Conservation (phyloP, 2,888 invertebrate genomes). For the Chrysolina americana region DNA sequence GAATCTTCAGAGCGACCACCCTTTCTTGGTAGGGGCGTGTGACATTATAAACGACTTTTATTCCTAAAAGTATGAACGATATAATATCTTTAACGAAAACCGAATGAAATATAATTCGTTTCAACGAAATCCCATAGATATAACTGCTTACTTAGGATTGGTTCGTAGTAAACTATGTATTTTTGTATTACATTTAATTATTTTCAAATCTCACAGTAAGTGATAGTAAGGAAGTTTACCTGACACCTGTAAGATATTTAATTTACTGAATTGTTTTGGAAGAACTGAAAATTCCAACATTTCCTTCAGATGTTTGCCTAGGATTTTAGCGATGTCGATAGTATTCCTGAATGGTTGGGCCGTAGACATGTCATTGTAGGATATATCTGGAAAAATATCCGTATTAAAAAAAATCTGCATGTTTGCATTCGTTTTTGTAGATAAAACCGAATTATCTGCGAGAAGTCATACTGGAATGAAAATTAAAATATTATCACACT, state of each 20-base stretch:
- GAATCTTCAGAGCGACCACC: constrained; percentile 72
- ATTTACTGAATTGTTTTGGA: constrained; percentile 1
- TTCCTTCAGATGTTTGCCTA: constrained; percentile 76
- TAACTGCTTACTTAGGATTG: constrained; percentile 14
- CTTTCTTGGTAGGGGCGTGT: constrained; percentile 74
- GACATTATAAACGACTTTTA: constrained; percentile 76
- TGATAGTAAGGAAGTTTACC: neutral
- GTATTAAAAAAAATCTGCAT: no score
- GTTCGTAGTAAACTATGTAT: no score
- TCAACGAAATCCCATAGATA: no score
- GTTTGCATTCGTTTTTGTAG: no score
- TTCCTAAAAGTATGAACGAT: constrained; percentile 70
- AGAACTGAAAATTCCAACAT: constrained; percentile 73
- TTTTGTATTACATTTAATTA: no score
- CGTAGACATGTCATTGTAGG: constrained; percentile 78
- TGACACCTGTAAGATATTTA: constrained; percentile 53
- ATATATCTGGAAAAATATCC: constrained; percentile 74
- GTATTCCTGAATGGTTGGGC: constrained; percentile 85
- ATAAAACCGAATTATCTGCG: no score
- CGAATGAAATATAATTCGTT: no score
- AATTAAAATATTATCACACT: no score
- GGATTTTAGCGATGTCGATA: constrained; percentile 79
- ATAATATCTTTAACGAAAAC: no score
- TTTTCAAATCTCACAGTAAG: no score
- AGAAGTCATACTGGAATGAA: no score